These are phyloP conservation scores for Elephas maximus DNA, from an alignment of 2,113 vertebrate genomes.

Conservation along the genomic window DNA sequence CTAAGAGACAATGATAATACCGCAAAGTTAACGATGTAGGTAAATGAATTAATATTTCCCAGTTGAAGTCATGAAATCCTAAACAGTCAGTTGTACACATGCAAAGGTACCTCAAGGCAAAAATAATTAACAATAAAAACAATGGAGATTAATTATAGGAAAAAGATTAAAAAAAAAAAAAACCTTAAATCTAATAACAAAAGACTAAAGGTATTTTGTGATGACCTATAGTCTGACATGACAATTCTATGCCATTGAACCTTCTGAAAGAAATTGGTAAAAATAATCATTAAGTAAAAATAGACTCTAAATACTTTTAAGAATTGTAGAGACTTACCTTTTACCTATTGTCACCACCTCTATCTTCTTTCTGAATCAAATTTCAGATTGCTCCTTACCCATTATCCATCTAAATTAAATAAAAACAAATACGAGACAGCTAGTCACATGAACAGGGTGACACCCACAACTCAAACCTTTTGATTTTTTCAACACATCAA, in stretches of 20 bases:
- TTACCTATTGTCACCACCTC: not conserved
- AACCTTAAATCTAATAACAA: constrained; percentile 29
- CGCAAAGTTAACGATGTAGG: not conserved
- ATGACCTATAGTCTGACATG: not conserved
- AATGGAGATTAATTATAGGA: constrained; percentile 27
- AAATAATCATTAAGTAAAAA: constrained; percentile 7
- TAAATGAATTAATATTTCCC: not conserved
- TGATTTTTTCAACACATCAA: constrained; percentile 27
- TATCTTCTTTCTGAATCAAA: constrained; percentile 50
- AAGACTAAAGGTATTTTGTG: not conserved
- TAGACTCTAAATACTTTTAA: not conserved
- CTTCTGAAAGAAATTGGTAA: not conserved
- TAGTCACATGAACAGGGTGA: constrained; percentile 33
- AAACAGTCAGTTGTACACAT: not conserved
- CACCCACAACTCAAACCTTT: not conserved
- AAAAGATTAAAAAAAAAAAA: not conserved
- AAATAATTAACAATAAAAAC: not conserved
- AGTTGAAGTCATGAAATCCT: not conserved
- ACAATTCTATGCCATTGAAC: not conserved
- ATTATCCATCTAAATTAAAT: constrained; percentile 66
- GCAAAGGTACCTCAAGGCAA: not conserved
- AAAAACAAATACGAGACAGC: constrained; percentile 19
- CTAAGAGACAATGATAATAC: constrained; percentile 1
- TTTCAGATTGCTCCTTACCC: constrained; percentile 42
- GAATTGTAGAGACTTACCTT: constrained; percentile 49